Base-by-base conservation (phyloP, 2,797 vertebrate species). In the Silurus aristotelis region DNA sequence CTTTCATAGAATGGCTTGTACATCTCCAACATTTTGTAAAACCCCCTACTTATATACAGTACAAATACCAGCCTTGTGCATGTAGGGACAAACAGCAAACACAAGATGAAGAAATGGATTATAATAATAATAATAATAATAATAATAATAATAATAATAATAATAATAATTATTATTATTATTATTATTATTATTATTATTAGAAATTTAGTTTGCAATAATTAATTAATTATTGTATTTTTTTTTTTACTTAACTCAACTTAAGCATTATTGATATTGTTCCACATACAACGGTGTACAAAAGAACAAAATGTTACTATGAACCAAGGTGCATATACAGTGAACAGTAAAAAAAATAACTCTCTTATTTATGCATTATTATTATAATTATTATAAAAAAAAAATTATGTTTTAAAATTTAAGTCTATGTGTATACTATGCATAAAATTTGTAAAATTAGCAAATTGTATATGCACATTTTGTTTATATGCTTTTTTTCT, bases 101-200 rank as follows among this genome's bases (percentile, higher is more conserved):
- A 80, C 43, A 64, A 80, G 38, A 22, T 64, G 22, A 80, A 61
- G 61, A 80, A 80, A 61, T 66, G 78, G 5, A n/a, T n/a, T n/a
- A n/a, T n/a, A n/a, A n/a, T n/a, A n/a, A n/a, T n/a, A n/a, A n/a
- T n/a, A n/a, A n/a, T n/a, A n/a, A n/a, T n/a, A n/a, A n/a, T n/a
- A n/a, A n/a, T n/a, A n/a, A n/a, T n/a, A n/a, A n/a, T n/a, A n/a
- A n/a, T n/a, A n/a, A n/a, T n/a, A n/a, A n/a, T n/a, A n/a, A n/a
- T n/a, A n/a, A n/a, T n/a, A n/a, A n/a, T 38, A 3, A 38, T 38
- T 38, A 38, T 38, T 38, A 3, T 38, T 38, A 38, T 38, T 38
- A 4, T 38, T 38, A 38, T 38, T 38, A 14, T 17, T 31, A 38
- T 68, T 6, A 8, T 19, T 68, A 38, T 38, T 3, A 38, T 38